Conservation (phyloP, 2,797 vertebrate species). For the Hydrophis major region DNA sequence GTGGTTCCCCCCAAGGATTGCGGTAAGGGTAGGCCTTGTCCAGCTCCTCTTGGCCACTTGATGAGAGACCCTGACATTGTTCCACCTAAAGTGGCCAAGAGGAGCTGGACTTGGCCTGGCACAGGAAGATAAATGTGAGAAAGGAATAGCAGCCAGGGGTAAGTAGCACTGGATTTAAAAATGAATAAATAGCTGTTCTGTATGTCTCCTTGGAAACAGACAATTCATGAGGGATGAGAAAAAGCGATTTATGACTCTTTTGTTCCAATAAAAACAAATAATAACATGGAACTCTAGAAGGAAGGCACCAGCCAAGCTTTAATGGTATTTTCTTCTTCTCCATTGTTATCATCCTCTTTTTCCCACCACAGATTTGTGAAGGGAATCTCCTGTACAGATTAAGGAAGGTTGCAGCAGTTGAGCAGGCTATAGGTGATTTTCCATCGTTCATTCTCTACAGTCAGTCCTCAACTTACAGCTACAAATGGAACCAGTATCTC, state of each 20-base stretch:
- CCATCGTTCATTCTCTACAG: not conserved
- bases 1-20: not conserved
- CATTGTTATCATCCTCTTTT: not conserved
- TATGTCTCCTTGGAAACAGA: conserved; percentile 54
- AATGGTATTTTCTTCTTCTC: not conserved
- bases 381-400: not conserved
- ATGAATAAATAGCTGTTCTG: conserved; percentile 4
- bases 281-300: not conserved
- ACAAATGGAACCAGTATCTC: not conserved
- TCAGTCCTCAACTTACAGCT: not conserved
- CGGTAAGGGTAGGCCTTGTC: too few species aligned
- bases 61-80: too few species aligned
- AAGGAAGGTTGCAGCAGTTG: not conserved
- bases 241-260: fast-evolving
- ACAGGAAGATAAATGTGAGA: not conserved
- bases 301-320: not conserved
- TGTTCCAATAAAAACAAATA: conserved; percentile 11
- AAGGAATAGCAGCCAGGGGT: not conserved
- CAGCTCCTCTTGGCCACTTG: not conserved
- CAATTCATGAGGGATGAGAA: not conserved
- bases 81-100: too few species aligned
- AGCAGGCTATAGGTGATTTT: not conserved
- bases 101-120: not conserved
- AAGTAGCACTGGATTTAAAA: conserved; percentile 16
- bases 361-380: not conserved